Evolutionary conservation across 2,113 vertebrate genomes (phyloP), one percentile per base, ranked within the genome.

Genomic region (Anhinga anhinga): DNA sequence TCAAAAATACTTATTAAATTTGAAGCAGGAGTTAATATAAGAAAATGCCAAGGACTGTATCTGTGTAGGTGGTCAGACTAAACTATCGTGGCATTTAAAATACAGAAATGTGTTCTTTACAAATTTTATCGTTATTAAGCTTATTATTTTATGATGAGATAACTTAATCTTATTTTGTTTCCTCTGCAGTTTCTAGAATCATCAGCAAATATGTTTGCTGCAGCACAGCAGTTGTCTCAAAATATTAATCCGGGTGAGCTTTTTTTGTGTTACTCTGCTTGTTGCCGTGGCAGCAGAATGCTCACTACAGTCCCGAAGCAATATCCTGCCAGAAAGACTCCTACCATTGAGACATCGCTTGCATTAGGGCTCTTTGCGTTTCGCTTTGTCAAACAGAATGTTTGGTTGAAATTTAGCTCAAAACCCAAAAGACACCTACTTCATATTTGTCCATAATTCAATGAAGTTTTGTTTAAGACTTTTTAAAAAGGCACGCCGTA

Each of bases 131-230:
- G 11, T 63, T 73, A 26, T 22, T 5, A 47, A 52, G 26, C 26
- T 50, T 69, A 18, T 62, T 62, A 17, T 59, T 87, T 91, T 69
- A 49, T 38, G 6, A 69, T 50, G 14, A 44, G 7, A 32, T 50
- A 49, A 70, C 18, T 82, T 93, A 23, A 85, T 91, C 53, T 86
- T 74, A 5, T 66, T 7, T 95, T 82, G 73, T 59, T 89, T 93
- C 59, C 74, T 88, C 80, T 97, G 66, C 91, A 99, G 99, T 99
- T 99, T 97, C 97, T 99, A 77, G 99, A 99, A 95, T 98, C 99
- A 8, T 98, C 98, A 12, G 98, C 98, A 62, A 98, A 91, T 74
- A 99, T 99, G 99, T 99, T 99, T 98, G 94, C 98, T 65, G 98
- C 98, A 67, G 99, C 99, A 7, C 98, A 98, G 74, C 98, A 99